Base-by-base conservation (phyloP, 2,113 vertebrate species). In the Cheilinus undulatus region DNA sequence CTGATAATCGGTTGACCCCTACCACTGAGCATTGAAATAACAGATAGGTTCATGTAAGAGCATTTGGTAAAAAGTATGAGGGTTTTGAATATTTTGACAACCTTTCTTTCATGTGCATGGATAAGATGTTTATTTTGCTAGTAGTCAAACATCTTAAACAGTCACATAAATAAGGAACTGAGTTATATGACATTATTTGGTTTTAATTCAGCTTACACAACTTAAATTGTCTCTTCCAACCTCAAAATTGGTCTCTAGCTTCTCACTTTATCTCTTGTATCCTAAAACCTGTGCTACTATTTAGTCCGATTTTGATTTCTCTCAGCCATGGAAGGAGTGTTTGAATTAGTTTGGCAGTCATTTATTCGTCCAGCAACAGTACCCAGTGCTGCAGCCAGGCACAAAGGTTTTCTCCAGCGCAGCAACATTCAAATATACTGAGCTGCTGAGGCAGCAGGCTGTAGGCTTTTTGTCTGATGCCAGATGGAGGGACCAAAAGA, bases 381-480 rank as follows among this genome's bases (percentile, higher is more conserved):
- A 15, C 26, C 32, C 40, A n/a, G 38, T 30, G 54, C 45, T 51
- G 28, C 49, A 11, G 30, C 22, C 30, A 1, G 22, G 48, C 53
- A 86, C 85, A 90, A 83, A 83, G 80, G 69, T 82, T 87, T 88
- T 86, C 45, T 80, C 69, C 56, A 81, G 3, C 83, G 11, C 82
- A 80, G 86, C 87, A 88, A 85, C 86, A 84, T 83, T 80, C 52
- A n/a, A n/a, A 83, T 14, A 56, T 53, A 45, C 53, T 64, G 70
- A 72, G 50, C 75, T 87, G 88, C 82, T 89, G 91, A 90, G 63
- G 60, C 78, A 79, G 86, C 85, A 79, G 26, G 54, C 67, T 60
- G 56, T 23, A 36, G 69, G 57, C 80, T 84, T 78, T 69, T 71
- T 46, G 60, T 60, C 24, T 51, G 71, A 56, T 65, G 51, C 67